Evolutionary conservation across 2,888 invertebrate genomes (phyloP).

Genomic region (Isotomurus palustris): DNA sequence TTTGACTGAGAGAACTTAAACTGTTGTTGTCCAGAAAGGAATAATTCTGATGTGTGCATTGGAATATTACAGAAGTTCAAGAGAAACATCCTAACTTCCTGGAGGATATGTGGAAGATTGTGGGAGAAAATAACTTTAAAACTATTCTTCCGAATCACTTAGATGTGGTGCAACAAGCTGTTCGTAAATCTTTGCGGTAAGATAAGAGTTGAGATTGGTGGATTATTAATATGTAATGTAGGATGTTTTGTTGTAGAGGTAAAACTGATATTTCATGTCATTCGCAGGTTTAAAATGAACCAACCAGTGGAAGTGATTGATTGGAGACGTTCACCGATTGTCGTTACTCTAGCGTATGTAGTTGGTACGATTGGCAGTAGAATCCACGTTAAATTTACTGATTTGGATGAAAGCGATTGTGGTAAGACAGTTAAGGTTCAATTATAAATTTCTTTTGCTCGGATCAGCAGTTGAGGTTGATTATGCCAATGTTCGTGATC

Average conservation of each 20-base stretch:
- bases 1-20: no score
- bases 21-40: no score
- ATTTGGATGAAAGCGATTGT: not conserved
- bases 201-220: no score
- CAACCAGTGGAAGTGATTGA: conserved; percentile 19
- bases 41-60: not conserved
- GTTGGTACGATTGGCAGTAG: conserved; percentile 21
- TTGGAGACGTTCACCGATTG: not conserved
- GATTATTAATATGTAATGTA: no score
- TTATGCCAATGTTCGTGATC: not conserved
- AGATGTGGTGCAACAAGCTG: no score
- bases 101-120: not conserved
- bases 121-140: not conserved
- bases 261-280: no score
- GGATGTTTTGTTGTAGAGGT: no score
- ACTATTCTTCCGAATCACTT: not conserved
- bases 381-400: conserved; percentile 24
- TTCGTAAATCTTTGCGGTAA: no score
- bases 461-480: not conserved
- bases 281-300: conserved; percentile 6
- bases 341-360: conserved; percentile 11
- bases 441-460: not conserved
- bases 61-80: not conserved
- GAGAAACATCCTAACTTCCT: not conserved
- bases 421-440: conserved; percentile 3